phyloP scores from a whole-genome alignment of 2,797 vertebrate species.

The Sylvilagus floridanus region DNA sequence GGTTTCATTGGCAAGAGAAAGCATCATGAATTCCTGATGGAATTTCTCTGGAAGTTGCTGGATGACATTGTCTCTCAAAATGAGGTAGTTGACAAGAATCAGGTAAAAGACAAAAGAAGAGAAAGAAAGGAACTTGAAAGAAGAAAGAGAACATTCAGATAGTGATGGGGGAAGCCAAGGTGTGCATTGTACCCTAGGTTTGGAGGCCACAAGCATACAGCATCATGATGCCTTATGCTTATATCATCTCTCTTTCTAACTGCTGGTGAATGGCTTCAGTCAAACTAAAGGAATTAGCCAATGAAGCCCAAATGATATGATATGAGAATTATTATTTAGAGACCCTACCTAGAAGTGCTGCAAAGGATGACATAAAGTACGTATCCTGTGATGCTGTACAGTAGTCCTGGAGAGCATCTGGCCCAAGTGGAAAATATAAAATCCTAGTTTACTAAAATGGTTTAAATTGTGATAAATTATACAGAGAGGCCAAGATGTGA shows the following conservation, averaged over 20 bases:
- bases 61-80: neutral
- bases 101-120: neutral
- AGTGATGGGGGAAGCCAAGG: accelerated
- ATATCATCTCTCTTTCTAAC: neutral
- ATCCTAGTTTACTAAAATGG: neutral
- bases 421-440: neutral
- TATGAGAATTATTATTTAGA: neutral
- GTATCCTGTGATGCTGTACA: neutral
- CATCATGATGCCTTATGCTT: neutral
- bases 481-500: neutral
- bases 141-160: too few relatives aligned
- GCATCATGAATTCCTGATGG: neutral
- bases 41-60: neutral
- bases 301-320: neutral
- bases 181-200: accelerated
- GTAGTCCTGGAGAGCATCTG: neutral
- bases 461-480: neutral
- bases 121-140: neutral
- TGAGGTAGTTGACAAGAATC: neutral
- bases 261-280: neutral
- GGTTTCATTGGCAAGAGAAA: neutral
- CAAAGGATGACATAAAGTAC: neutral
- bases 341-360: neutral
- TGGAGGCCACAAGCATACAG: neutral
- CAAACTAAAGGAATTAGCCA: neutral